These are phyloP conservation scores for Pterois miles DNA, from an alignment of 2,797 vertebrate genomes.

Conservation along the genomic window DNA sequence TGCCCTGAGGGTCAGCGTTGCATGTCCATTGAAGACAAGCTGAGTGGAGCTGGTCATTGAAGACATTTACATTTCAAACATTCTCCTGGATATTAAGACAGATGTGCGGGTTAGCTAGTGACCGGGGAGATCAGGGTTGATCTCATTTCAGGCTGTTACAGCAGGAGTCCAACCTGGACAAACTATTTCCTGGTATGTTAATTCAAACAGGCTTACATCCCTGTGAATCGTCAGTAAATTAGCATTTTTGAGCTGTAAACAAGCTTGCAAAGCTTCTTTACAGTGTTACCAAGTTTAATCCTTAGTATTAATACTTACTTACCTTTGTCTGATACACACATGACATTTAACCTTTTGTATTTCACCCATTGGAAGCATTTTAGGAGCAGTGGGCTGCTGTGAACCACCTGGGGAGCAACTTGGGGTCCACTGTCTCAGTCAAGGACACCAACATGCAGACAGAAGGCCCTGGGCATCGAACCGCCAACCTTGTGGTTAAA, in stretches of 20 bases:
- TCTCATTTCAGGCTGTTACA: constrained; percentile 53
- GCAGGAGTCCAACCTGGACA: constrained; percentile 30
- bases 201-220: constrained; percentile 18
- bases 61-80: constrained; percentile 81
- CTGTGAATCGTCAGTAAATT: constrained; percentile 17
- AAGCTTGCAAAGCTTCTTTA: neutral
- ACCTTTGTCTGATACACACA: neutral
- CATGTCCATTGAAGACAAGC: constrained; percentile 73
- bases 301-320: neutral
- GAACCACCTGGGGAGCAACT: neutral
- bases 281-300: neutral
- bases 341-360: neutral
- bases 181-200: constrained; percentile 47
- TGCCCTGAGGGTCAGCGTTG: constrained; percentile 67
- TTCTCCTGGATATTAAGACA: constrained; percentile 66
- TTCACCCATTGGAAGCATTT: neutral
- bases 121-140: constrained; percentile 56
- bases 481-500: neutral
- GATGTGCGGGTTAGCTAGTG: constrained; percentile 54
- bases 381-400: neutral
- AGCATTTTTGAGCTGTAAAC: neutral
- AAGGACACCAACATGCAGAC: neutral
- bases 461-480: neutral
- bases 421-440: neutral
- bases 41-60: constrained; percentile 62